Evolutionary conservation across 2,797 vertebrate genomes (phyloP), one percentile per base, ranked within the genome.

Genomic region (Sphaeramia orbicularis): DNA sequence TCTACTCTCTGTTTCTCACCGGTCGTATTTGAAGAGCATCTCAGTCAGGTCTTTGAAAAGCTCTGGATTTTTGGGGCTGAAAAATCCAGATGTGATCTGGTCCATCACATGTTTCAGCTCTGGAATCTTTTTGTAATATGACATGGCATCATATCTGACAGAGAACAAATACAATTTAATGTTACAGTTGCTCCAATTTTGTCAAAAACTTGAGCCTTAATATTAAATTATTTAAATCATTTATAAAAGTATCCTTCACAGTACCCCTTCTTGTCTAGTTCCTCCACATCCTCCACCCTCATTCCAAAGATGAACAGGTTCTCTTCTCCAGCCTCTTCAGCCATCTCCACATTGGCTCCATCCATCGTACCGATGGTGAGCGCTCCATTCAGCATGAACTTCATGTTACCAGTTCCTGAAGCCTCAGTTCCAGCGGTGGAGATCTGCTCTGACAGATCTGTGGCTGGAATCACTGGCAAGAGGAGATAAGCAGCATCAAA

Each of bases 301-400:
- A 99, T 97, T 88, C 97, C 97, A 0, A 99, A 99, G 83, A 99
- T 99, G 89, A 99, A 99, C 2, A 99, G 87, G 86, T 99, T 99
- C 62, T 97, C 96, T 74, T 96, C 94, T 4, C 97, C 96, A 0
- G 97, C 97, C 84, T 99, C 97, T 83, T 99, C 97, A 0, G 96
- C 97, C 97, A 99, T 99, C 83, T 99, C 97, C 73, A 99, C 97
- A 0, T 98, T 99, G 88, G 97, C 97, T 1, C 97, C 97, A 5
- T 99, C 97, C 97, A 99, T 97, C 67, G 97, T 99, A 72, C 97
- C 97, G 0, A 99, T 98, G 85, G 97, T 99, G 79, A 99, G 94
- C 0, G 97, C 96, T 0, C 97, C 97, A 0, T 99, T 99, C 84
- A 99, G 89, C 97, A 99, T 99, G 92, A 99, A 99, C 77, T 99